A percentile compares a stretch with the other conserved stretches of the same genome.
Conservation (phyloP, 2,113 vertebrate species). For the Nothoprocta pentlandii region DNA sequence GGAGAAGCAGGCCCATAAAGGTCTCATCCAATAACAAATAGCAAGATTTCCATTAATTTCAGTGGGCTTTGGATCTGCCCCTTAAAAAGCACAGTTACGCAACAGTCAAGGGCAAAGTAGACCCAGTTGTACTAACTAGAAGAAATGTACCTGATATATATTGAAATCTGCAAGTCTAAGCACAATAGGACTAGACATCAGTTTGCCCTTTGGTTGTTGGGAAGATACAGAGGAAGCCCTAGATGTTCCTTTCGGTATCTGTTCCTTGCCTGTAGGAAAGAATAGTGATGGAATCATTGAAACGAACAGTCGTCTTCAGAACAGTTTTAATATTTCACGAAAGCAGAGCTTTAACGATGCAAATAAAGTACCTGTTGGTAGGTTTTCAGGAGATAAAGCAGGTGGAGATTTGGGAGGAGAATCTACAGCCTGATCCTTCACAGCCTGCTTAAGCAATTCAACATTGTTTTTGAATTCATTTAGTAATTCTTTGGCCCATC, state of each 20-base stretch:
- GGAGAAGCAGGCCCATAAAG: conserved; percentile 16
- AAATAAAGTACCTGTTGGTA: conserved; percentile 75
- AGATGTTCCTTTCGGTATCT: conserved; percentile 77
- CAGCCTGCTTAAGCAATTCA: conserved; percentile 91
- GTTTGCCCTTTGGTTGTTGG: conserved; percentile 86
- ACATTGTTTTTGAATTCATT: conserved; percentile 92
- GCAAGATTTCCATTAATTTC: neutral
- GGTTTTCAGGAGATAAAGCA: conserved; percentile 84
- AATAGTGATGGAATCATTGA: conserved; percentile 47
- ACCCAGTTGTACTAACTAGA: conserved; percentile 24
- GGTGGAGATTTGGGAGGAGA: conserved; percentile 76
- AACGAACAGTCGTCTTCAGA: neutral
- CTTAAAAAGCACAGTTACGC: neutral
- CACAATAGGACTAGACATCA: conserved; percentile 96
- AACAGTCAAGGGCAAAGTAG: neutral
- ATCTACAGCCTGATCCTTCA: conserved; percentile 83
- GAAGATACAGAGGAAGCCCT: conserved; percentile 79
- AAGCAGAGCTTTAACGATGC: neutral
- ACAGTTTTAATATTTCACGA: neutral
- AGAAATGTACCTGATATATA: conserved; percentile 92
- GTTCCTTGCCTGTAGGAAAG: conserved; percentile 79
- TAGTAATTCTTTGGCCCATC: conserved; percentile 89
- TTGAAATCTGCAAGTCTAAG: conserved; percentile 97
- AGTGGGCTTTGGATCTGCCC: neutral
- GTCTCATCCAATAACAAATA: neutral